A percentile compares a stretch with the other conserved stretches of the same genome.
Conservation (phyloP, 2,113 vertebrate species). For the Arothron firmamentum region DNA sequence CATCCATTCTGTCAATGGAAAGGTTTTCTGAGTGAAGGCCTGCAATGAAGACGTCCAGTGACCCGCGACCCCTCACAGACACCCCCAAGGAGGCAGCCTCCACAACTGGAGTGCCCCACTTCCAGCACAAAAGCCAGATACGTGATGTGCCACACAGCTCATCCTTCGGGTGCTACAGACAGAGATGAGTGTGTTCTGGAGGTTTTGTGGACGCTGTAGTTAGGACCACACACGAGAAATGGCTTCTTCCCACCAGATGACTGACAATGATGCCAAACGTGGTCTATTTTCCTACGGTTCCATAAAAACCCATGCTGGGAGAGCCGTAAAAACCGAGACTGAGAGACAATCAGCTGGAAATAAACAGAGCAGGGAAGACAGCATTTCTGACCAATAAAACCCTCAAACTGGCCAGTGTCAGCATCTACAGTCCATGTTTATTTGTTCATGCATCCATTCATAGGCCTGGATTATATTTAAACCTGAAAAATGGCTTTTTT, state of each 20-base stretch:
- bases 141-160: constrained; percentile 52
- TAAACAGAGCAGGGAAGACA: constrained; percentile 5
- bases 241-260: constrained; percentile 54
- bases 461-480: no score
- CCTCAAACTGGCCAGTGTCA: constrained; percentile 31
- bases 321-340: constrained; percentile 58
- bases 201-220: constrained; percentile 34
- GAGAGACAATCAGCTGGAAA: no score
- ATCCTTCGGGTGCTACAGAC: constrained; percentile 59
- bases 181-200: constrained; percentile 72
- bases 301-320: constrained; percentile 67
- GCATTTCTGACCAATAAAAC: neutral
- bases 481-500: no score
- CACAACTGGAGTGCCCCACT: constrained; percentile 4
- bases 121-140: constrained; percentile 37
- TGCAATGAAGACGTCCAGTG: constrained; percentile 27
- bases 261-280: constrained; percentile 68
- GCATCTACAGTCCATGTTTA: constrained; percentile 29
- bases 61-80: constrained; percentile 11
- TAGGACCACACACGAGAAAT: constrained; percentile 73
- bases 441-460: constrained; percentile 27
- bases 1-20: neutral
- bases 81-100: no score
- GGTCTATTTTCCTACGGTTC: constrained; percentile 70
- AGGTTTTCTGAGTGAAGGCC: constrained; percentile 18